Conservation (phyloP, 2,797 vertebrate species). For the Hylomyscus alleni region DNA sequence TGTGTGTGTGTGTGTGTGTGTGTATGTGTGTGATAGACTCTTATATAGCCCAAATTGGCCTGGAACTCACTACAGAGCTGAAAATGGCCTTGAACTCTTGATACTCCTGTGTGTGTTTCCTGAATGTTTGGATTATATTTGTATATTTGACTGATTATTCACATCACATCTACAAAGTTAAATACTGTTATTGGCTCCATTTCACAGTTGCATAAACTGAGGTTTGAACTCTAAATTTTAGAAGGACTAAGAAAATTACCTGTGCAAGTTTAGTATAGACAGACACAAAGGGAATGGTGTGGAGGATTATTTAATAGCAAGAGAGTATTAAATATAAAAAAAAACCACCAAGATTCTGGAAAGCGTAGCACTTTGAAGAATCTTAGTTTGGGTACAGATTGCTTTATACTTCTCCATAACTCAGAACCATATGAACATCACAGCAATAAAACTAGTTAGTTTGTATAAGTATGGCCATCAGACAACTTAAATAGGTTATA, state of each 20-base stretch:
- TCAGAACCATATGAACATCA: neutral
- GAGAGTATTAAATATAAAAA: neutral
- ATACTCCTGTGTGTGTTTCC: neutral
- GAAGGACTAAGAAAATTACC: neutral
- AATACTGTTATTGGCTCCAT: conserved; percentile 19
- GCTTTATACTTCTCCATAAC: neutral
- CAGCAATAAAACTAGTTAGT: neutral
- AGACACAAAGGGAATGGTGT: neutral
- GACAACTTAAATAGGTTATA: conserved; percentile 57
- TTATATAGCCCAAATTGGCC: neutral
- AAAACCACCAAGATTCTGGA: neutral
- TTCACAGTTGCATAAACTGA: conserved; percentile 65
- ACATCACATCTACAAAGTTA: neutral
- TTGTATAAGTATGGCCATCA: neutral
- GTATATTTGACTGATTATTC: conserved; percentile 50
- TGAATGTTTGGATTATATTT: neutral
- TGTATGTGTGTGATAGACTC: neutral
- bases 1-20: neutral
- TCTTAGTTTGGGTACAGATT: conserved; percentile 9
- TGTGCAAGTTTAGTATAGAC: neutral
- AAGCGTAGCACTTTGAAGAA: conserved; percentile 1
- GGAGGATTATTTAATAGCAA: conserved; percentile 16
- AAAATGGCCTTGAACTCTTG: neutral
- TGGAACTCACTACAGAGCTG: neutral
- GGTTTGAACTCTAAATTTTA: conserved; percentile 47